Evolutionary conservation across 2,113 vertebrate species (phyloP).

Genomic region (Lagopus leucura): DNA sequence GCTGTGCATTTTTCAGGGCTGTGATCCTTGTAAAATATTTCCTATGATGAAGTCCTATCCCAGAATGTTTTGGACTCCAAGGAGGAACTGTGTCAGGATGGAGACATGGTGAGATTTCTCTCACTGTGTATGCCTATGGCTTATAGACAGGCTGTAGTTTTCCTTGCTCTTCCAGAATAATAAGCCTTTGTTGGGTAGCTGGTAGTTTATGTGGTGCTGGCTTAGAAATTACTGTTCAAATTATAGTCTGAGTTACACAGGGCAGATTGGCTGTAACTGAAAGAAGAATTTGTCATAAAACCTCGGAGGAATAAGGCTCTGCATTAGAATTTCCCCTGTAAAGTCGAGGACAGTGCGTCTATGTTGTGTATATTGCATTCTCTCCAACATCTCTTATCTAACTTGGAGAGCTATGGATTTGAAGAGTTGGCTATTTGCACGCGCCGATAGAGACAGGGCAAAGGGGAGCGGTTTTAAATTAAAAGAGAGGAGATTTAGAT

Average conservation of each 20-base stretch:
- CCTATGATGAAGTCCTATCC: neutral
- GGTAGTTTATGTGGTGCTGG: neutral
- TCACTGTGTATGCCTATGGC: neutral
- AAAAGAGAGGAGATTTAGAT: neutral
- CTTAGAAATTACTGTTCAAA: neutral
- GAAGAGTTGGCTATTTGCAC: neutral
- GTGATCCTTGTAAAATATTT: neutral
- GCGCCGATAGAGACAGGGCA: neutral
- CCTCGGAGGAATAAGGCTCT: neutral
- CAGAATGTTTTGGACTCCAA: neutral
- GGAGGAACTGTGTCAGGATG: neutral
- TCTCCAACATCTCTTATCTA: neutral
- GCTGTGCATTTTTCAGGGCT: neutral
- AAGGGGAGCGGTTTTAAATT: neutral
- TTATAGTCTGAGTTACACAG: neutral
- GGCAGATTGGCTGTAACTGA: neutral
- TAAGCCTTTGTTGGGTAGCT: neutral
- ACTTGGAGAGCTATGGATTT: neutral
- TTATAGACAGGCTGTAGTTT: neutral
- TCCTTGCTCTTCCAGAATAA: neutral
- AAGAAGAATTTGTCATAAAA: neutral
- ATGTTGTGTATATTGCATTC: neutral
- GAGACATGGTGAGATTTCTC: neutral
- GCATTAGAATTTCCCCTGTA: neutral
- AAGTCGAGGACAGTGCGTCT: neutral